Percentiles rank a stretch among this genome's conserved stretches.
These are phyloP conservation scores for Telmatherina bonti DNA, from an alignment of 2,797 vertebrate species.

Conservation along the genomic window DNA sequence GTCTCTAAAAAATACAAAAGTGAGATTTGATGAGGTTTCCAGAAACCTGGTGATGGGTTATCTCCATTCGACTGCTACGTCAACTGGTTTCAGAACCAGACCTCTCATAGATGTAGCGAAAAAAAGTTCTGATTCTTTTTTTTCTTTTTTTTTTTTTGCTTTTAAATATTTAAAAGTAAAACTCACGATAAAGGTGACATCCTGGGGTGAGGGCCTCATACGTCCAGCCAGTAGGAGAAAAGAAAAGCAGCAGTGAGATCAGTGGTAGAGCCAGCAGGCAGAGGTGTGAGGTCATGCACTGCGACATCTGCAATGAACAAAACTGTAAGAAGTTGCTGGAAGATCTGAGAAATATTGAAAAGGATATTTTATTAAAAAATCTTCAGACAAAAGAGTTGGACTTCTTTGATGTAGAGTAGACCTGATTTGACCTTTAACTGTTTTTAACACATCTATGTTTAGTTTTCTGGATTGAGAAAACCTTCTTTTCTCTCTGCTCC, in stretches of 20 bases:
- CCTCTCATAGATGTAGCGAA: neutral
- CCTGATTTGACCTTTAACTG: slow-evolving; percentile 1
- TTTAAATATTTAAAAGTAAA: neutral
- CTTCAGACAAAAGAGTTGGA: neutral
- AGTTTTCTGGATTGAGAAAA: slow-evolving; percentile 1
- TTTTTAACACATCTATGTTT: neutral
- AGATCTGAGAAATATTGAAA: neutral
- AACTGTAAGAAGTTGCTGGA: slow-evolving; percentile 11
- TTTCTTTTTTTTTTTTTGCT: too few species aligned
- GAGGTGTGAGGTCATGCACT: slow-evolving; percentile 52
- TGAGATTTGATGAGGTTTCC: neutral
- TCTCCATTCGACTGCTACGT: neutral
- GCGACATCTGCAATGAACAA: slow-evolving; percentile 72
- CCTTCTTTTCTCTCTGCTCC: neutral
- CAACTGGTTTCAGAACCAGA: neutral
- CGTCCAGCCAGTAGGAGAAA: slow-evolving; percentile 76
- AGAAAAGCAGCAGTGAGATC: slow-evolving; percentile 72
- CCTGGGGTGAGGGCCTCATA: slow-evolving; percentile 78
- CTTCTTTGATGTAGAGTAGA: neutral
- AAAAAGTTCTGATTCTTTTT: too few species aligned
- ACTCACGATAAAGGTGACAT: slow-evolving; percentile 89
- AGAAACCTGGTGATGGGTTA: neutral
- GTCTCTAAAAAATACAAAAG: neutral
- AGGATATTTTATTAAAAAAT: neutral
- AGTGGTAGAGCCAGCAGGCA: slow-evolving; percentile 72